Evolutionary conservation across 2,113 vertebrate genomes (phyloP).

Genomic region (Taurulus bubalis): DNA sequence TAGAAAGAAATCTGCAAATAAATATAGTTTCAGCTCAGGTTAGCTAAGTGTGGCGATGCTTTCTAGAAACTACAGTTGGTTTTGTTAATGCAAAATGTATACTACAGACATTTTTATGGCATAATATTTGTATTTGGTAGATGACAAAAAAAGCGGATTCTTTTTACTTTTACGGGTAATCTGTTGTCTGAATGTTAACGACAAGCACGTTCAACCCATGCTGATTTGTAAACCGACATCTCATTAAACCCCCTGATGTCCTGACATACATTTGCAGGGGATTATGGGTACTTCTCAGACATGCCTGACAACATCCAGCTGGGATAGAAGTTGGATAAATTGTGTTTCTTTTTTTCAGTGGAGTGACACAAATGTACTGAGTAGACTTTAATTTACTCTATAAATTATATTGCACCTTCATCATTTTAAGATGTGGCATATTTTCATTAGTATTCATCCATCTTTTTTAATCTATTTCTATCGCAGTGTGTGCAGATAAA

Average conservation of each 20-base stretch:
- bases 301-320: background rate
- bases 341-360: background rate
- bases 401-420: background rate
- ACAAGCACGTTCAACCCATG: background rate
- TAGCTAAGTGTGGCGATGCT: too few relatives aligned
- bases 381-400: background rate
- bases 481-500: background rate
- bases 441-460: background rate
- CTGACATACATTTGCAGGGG: conserved; percentile 9
- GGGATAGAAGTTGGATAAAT: background rate
- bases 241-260: background rate
- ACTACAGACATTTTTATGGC: background rate
- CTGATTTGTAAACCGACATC: background rate
- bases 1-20: too few relatives aligned
- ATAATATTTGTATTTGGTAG: background rate
- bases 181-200: background rate
- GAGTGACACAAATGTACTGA: background rate
- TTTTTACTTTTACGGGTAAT: background rate
- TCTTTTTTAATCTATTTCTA: background rate
- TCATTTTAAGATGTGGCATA: conserved; percentile 1
- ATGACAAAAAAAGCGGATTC: too few relatives aligned
- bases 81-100: background rate
- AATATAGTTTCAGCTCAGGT: too few relatives aligned
- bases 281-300: conserved; percentile 8
- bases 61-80: too few relatives aligned